Conservation (phyloP, 2,113 vertebrate species). For the Pollimyrus isidori region DNA sequence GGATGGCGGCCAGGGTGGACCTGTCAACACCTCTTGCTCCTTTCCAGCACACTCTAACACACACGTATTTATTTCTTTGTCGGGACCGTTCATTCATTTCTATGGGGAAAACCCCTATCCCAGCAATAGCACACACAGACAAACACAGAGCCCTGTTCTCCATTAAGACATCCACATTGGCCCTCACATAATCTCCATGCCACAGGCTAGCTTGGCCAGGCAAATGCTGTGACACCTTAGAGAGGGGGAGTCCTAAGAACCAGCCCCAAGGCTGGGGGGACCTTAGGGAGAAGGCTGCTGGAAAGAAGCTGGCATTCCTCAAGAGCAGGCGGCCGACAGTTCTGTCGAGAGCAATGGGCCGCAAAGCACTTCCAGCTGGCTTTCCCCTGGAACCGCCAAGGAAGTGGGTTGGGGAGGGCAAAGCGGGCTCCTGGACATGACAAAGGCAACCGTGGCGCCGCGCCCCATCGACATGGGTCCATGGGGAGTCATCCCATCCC, state of each 20-base stretch:
- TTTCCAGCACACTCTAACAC: background rate
- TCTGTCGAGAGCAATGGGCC: conserved; percentile 27
- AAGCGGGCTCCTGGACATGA: background rate
- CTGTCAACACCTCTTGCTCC: background rate
- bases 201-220: background rate
- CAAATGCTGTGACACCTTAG: conserved; percentile 38
- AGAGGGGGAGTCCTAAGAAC: conserved; percentile 38
- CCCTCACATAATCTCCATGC: background rate
- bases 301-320: conserved; percentile 64
- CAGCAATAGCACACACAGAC: background rate
- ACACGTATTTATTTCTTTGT: too few species aligned
- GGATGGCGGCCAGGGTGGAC: background rate
- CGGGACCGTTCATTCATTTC: background rate
- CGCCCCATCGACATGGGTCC: background rate
- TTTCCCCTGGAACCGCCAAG: background rate
- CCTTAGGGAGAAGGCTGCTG: conserved; percentile 43
- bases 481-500: background rate
- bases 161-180: background rate
- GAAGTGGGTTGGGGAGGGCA: background rate
- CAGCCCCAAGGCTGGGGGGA: conserved; percentile 18
- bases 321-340: conserved; percentile 47
- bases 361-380: background rate
- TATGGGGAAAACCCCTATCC: background rate
- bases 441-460: background rate
- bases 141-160: background rate